These are phyloP conservation scores for Rhinoraja longicauda DNA, from an alignment of 2,797 vertebrate species.

Conservation along the genomic window DNA sequence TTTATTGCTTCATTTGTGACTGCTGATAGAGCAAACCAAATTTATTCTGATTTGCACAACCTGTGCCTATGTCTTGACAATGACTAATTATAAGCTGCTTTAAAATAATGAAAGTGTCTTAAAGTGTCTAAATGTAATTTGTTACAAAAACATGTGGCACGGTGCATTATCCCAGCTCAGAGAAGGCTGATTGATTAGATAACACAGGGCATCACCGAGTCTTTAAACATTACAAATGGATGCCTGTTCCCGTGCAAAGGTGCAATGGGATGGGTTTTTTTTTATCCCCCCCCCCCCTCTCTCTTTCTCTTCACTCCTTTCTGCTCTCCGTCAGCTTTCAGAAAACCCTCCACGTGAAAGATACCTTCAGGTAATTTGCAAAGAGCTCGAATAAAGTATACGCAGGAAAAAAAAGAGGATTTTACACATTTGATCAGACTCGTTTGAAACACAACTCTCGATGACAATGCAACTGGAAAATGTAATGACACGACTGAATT, in stretches of 20 bases:
- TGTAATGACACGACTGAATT: slow-evolving; percentile 25
- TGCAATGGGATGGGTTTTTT: slow-evolving; percentile 2
- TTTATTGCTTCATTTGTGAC: slow-evolving; percentile 82
- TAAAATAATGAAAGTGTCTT: slow-evolving; percentile 80
- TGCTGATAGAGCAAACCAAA: slow-evolving; percentile 71
- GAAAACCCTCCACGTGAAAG: not conserved
- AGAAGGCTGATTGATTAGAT: slow-evolving; percentile 65
- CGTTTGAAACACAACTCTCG: slow-evolving; percentile 31
- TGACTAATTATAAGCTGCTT: slow-evolving; percentile 80
- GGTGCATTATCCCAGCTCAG: slow-evolving; percentile 64
- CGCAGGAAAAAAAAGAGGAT: not conserved
- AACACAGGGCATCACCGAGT: slow-evolving; percentile 64
- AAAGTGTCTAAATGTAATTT: slow-evolving; percentile 79
- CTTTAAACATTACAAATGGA: slow-evolving; percentile 65
- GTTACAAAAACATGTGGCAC: slow-evolving; percentile 75
- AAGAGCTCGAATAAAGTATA: not conserved
- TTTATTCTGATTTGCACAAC: slow-evolving; percentile 79
- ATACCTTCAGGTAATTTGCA: not conserved
- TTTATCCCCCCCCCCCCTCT: slow-evolving; percentile 40
- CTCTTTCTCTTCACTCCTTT: not conserved
- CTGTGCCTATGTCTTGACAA: slow-evolving; percentile 72
- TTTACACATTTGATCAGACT: slow-evolving; percentile 32
- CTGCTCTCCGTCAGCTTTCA: not conserved
- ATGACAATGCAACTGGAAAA: slow-evolving; percentile 12
- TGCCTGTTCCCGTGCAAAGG: slow-evolving; percentile 40